Evolutionary conservation across 2,797 vertebrate species (phyloP).

Genomic region (Cheirogaleus major): DNA sequence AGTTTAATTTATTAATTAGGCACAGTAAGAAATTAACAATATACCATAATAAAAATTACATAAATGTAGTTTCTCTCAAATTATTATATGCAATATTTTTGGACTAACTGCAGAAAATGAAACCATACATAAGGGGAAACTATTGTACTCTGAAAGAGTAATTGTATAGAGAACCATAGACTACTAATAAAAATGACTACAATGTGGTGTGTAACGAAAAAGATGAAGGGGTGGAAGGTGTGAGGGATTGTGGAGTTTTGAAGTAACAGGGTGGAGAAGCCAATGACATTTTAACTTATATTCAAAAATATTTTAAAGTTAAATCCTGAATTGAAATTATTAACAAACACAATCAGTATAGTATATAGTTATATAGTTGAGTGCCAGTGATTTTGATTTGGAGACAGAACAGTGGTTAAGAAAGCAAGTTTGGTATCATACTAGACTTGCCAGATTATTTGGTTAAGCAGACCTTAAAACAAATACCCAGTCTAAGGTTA

Average conservation of each 20-base stretch:
- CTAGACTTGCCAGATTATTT: neutral
- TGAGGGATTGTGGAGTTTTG: neutral
- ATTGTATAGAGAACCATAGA: neutral
- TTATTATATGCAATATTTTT: too few species aligned
- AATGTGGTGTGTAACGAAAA: neutral
- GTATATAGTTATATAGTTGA: neutral
- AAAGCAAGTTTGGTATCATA: neutral
- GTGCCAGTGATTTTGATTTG: neutral
- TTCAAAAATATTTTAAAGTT: neutral
- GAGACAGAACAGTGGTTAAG: neutral
- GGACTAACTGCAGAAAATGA: too few species aligned
- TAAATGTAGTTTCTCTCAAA: too few species aligned
- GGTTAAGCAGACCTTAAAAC: neutral
- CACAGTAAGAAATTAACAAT: too few species aligned
- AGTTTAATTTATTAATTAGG: too few species aligned
- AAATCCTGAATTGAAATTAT: neutral
- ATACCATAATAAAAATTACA: too few species aligned
- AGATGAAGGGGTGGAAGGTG: fast-evolving
- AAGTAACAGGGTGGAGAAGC: neutral
- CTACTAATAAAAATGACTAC: neutral
- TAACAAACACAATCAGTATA: neutral
- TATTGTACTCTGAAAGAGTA: conserved; percentile 28
- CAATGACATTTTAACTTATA: neutral
- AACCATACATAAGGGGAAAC: too few species aligned
- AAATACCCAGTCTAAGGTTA: neutral